Evolutionary conservation across 2,888 invertebrate genomes (phyloP), one percentile per base, ranked within the genome.

Genomic region (Nomada goodeniana): DNA sequence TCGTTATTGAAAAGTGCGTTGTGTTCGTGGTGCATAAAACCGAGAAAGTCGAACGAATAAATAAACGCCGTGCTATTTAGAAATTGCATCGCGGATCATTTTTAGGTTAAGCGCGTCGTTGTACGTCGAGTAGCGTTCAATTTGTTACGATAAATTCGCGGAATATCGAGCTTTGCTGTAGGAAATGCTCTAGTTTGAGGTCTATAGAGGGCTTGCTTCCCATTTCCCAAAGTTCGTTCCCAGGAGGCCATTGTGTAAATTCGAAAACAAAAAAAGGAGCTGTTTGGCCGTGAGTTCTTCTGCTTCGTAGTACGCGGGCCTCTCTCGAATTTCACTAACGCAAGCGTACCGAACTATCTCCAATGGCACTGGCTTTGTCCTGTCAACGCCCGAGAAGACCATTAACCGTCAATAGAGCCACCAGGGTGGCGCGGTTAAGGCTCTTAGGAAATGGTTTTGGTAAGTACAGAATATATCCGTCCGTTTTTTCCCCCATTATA

Each of bases 351-450:
- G 26, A 65, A 50, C 72, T 47, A 75, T 63, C 77, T 65, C 70
- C 76, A 47, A 89, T 89, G 90, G 81, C 86, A 76, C 90, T 92
- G 79, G 88, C 91, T 75, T 86, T 92, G 80, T 88, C 91, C 74
- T 88, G 87, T 76, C 91, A 91, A 67, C 90, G 92, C 70, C 91
- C 92, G 47, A 90, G 91, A 80, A 90, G 92, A 81, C 92, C 92
- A 69, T 87, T 93, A 71, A 93, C 93, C 71, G 88, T 93, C 70
- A 85, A 90, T 84, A 89, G 92, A 71, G 93, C 93, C 57, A 93
- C 92, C 68, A 92, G 92, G 86, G 91, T 93, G 70, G 93, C 93
- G 68, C 89, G 91, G 44, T 85, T 92, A 18, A 89, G 93, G 29
- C 92, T 93, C 47, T 89, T 90, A 73, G 89, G 88, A 76, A 91